These are phyloP conservation scores for Musca vetustissima DNA, from an alignment of 1,140 invertebrate species.

Conservation along the genomic window DNA sequence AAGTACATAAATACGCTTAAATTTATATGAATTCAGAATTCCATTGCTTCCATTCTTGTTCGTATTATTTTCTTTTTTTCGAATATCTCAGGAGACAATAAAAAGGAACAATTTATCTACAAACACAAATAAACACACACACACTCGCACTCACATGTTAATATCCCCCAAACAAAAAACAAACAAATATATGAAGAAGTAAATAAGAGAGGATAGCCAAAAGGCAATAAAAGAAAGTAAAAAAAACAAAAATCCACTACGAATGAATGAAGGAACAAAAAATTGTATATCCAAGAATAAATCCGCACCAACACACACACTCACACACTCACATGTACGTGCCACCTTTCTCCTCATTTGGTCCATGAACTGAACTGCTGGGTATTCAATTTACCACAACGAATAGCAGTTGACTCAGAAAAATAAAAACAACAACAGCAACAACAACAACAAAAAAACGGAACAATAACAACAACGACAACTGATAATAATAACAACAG, in stretches of 20 bases:
- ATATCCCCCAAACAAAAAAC: too few species aligned
- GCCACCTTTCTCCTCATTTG: too few species aligned
- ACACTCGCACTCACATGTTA: too few species aligned
- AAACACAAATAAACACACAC: too few species aligned
- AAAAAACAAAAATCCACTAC: not conserved
- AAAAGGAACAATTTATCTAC: too few species aligned
- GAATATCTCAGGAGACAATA: too few species aligned
- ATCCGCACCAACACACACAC: not conserved
- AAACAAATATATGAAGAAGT: too few species aligned
- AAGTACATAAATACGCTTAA: too few species aligned
- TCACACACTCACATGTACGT: not conserved
- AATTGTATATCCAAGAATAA: not conserved
- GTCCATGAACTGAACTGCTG: not conserved
- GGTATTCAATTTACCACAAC: not conserved
- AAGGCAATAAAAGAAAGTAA: constrained; percentile 5
- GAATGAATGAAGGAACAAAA: not conserved
- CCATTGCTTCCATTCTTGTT: too few species aligned
- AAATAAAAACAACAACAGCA: not conserved
- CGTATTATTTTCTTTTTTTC: too few species aligned
- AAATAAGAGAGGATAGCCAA: not conserved
- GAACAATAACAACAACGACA: not conserved
- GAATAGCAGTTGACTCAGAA: not conserved
- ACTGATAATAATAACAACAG: not conserved
- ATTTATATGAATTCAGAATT: too few species aligned
- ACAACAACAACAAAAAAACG: not conserved